Evolutionary conservation across 2,113 vertebrate species (phyloP).

Genomic region (Dolichallabes microphthalmus): DNA sequence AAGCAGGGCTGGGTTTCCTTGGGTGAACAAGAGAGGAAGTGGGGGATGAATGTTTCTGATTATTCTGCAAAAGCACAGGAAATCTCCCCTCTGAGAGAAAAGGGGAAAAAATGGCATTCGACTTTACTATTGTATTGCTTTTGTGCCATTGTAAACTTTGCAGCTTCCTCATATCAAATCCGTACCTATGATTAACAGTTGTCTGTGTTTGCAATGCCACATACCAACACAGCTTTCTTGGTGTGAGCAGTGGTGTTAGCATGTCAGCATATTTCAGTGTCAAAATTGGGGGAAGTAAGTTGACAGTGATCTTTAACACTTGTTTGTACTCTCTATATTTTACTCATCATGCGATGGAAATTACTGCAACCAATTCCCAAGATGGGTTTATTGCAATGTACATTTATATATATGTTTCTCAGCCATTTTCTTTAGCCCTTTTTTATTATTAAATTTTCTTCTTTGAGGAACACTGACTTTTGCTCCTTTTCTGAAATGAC

Average conservation of each 20-base stretch:
- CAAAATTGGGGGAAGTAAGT: neutral
- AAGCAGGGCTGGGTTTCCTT: conserved; percentile 49
- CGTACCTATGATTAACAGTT: neutral
- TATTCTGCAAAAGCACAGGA: conserved; percentile 55
- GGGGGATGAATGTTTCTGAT: conserved; percentile 51
- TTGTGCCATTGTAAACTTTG: neutral
- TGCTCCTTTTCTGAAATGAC: neutral
- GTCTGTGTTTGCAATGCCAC: neutral
- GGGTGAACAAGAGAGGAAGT: conserved; percentile 44
- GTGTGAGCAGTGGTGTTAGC: neutral
- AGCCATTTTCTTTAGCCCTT: neutral
- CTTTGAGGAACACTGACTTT: neutral
- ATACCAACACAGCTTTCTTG: neutral
- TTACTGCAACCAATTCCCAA: neutral
- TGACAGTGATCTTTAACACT: neutral
- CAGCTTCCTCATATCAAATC: neutral
- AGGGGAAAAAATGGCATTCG: conserved; percentile 8
- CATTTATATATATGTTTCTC: neutral
- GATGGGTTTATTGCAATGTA: neutral
- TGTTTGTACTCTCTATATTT: neutral
- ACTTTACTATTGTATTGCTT: conserved; percentile 18
- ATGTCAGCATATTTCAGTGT: neutral
- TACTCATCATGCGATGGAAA: neutral
- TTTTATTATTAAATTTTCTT: neutral
- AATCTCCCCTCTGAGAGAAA: conserved; percentile 30